phyloP scores from a whole-genome alignment of 2,113 vertebrate species.

The Neotoma lepida region DNA sequence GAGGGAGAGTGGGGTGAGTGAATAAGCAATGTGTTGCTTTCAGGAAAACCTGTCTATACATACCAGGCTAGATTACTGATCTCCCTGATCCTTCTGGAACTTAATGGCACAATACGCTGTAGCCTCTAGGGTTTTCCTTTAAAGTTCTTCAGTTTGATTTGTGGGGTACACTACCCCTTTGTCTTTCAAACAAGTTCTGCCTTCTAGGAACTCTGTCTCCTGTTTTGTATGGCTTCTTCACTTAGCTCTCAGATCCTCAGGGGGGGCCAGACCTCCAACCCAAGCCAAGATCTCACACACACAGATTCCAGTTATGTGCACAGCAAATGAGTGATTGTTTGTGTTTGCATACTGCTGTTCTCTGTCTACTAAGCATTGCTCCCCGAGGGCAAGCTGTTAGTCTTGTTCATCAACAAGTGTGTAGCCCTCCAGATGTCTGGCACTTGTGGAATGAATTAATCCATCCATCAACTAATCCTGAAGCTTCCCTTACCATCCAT shows the following conservation, averaged over 20 bases:
- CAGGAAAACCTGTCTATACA: slow-evolving; percentile 13
- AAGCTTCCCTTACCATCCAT: not conserved
- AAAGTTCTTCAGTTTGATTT: not conserved
- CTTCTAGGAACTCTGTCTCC: slow-evolving; percentile 5
- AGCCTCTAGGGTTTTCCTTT: not conserved
- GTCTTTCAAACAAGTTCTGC: not conserved
- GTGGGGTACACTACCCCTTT: not conserved
- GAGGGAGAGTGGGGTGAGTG: not conserved
- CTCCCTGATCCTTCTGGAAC: not conserved
- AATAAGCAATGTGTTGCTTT: not conserved
- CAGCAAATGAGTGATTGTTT: not conserved
- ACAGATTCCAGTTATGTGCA: not conserved
- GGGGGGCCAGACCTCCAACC: not conserved
- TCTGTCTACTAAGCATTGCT: not conserved
- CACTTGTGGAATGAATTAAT: not conserved
- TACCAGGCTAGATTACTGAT: not conserved
- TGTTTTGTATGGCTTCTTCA: not conserved
- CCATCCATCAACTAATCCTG: not conserved
- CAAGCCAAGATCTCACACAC: not conserved
- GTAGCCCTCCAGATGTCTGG: not conserved
- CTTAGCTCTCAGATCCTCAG: not conserved
- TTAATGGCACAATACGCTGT: not conserved
- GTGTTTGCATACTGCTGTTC: not conserved
- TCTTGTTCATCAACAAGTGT: not conserved
- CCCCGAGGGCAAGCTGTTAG: not conserved